Evolutionary conservation across 2,888 invertebrate species (phyloP), one percentile per base, ranked within the genome.

Genomic region (Suillia variegata): DNA sequence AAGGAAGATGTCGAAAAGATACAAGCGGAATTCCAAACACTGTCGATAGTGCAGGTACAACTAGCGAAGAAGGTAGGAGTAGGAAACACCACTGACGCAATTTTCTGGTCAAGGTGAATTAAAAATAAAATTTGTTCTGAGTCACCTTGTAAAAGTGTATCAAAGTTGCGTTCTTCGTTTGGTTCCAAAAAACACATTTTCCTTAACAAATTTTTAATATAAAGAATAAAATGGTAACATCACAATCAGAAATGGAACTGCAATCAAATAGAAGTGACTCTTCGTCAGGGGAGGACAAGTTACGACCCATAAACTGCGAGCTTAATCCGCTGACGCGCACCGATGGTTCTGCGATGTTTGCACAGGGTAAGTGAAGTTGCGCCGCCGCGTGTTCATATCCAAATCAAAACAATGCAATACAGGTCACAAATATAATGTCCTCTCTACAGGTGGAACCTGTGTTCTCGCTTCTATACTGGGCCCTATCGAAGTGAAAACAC

Each of bases 391-490:
- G n/a, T n/a, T 5, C 48, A 47, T 20, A 31, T 26, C 42, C 33
- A 17, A n/a, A 15, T 2, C 38, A 34, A 15, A n/a, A n/a, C n/a
- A n/a, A 47, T 47, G 48, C 2, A 56, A 15, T 13, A n/a, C 12
- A 38, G n/a, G n/a, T 38, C 24, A 49, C n/a, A 47, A 17, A 47
- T n/a, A 47, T 8, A 33, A 15, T 33, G 20, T n/a, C 17, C 13
- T 24, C 4, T 1, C 15, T 22, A 48, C 75, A 93, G 94, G 93
- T 12, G 87, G 90, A 63, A 93, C 94, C 15, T 87, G 90, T 51
- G 87, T 91, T 1, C 77, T 92, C 42, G 90, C 89, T 1, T 90
- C 92, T 63, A 86, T 93, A 33, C 90, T 93, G 81, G 96, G 95
- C 0, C 95, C 95, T 0, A 83, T 90, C 12, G 95, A 95, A 80